Evolutionary conservation across 2,113 vertebrate species (phyloP).

Genomic region (Albula glossodonta): DNA sequence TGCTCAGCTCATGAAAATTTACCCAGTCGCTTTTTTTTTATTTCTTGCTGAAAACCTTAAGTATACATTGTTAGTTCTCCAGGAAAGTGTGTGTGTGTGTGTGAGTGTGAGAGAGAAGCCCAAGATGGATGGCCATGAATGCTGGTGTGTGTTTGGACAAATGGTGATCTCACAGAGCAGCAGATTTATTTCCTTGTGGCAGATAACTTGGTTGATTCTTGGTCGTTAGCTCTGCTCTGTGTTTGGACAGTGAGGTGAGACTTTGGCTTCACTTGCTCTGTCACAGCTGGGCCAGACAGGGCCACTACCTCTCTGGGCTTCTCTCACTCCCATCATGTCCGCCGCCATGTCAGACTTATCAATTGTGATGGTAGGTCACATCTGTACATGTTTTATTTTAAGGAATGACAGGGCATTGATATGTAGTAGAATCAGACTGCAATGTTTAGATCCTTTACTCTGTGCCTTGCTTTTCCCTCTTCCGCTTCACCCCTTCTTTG

Average conservation of each 20-base stretch:
- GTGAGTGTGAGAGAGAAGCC: neutral
- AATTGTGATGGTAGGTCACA: neutral
- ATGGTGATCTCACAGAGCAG: slow-evolving; percentile 40
- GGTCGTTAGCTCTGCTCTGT: slow-evolving; percentile 35
- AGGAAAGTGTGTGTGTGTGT: slow-evolving; percentile 7
- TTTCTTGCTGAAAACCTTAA: neutral
- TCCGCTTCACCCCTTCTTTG: neutral
- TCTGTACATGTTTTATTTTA: neutral
- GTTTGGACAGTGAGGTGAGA: slow-evolving; percentile 53
- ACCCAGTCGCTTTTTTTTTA: no score
- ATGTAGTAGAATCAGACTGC: no score
- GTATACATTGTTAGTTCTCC: neutral
- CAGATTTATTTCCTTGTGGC: slow-evolving; percentile 51
- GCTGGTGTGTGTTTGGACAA: slow-evolving; percentile 23
- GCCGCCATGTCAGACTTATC: neutral
- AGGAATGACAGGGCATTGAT: neutral
- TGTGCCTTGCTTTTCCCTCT: neutral
- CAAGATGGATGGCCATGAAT: neutral
- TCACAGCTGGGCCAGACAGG: slow-evolving; percentile 61
- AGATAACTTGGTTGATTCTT: slow-evolving; percentile 45
- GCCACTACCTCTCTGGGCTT: slow-evolving; percentile 31
- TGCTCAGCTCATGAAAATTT: neutral
- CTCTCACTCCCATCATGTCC: neutral
- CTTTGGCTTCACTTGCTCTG: slow-evolving; percentile 45
- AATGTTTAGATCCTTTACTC: neutral